Percentiles rank a stretch among this genome's conserved stretches.
These are phyloP conservation scores for Formicarius rufipectus DNA, from an alignment of 2,113 vertebrate species.

Conservation along the genomic window DNA sequence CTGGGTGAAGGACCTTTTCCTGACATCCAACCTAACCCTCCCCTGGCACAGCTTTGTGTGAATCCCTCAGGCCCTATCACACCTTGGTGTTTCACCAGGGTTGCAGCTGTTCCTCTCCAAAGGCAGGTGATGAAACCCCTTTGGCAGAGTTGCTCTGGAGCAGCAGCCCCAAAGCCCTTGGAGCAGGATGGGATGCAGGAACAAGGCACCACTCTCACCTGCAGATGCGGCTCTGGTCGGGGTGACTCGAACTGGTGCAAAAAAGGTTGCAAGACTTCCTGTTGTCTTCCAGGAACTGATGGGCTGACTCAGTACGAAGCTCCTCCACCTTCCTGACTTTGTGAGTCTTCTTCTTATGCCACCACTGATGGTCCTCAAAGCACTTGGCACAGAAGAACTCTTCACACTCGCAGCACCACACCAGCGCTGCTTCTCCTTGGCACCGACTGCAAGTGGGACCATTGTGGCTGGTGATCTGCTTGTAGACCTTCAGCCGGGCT, in stretches of 20 bases:
- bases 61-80: neutral
- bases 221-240: neutral
- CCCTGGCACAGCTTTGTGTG: neutral
- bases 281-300: constrained; percentile 51
- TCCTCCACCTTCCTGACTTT: constrained; percentile 40
- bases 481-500: neutral
- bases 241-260: constrained; percentile 61
- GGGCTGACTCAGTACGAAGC: constrained; percentile 8
- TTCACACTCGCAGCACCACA: constrained; percentile 73
- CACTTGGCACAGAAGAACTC: constrained; percentile 70
- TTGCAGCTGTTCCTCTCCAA: neutral
- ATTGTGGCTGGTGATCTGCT: neutral
- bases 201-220: neutral
- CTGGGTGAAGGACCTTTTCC: neutral
- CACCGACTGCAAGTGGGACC: constrained; percentile 47
- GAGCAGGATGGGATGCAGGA: too few species aligned
- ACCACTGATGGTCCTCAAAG: constrained; percentile 72
- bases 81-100: neutral
- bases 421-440: neutral
- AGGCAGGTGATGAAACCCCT: neutral
- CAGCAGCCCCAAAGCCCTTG: neutral
- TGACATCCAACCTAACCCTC: neutral
- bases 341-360: constrained; percentile 64
- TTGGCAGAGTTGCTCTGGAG: neutral
- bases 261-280: constrained; percentile 67